phyloP scores from a whole-genome alignment of 2,113 vertebrate genomes.

The Galemys pyrenaicus region DNA sequence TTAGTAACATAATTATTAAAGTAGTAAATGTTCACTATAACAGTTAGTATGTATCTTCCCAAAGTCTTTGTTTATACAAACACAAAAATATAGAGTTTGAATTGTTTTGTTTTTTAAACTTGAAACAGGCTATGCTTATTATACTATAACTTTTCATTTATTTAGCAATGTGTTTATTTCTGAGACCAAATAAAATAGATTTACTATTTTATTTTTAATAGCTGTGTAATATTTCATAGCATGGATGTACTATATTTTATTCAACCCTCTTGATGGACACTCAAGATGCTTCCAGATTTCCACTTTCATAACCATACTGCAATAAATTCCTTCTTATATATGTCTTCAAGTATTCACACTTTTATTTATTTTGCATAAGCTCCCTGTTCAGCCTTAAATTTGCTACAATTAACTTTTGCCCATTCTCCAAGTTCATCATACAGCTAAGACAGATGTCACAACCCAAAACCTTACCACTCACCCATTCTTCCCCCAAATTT shows the following conservation, averaged over 20 bases:
- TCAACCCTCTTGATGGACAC: slow-evolving; percentile 26
- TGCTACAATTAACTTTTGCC: slow-evolving; percentile 38
- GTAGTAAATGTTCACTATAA: background rate
- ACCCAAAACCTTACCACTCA: background rate
- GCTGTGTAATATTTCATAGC: slow-evolving; percentile 62
- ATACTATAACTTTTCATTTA: background rate
- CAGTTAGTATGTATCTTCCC: background rate
- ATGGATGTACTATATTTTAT: slow-evolving; percentile 64
- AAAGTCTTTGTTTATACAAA: slow-evolving; percentile 1
- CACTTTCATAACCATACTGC: slow-evolving; percentile 48
- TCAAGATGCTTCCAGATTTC: slow-evolving; percentile 58
- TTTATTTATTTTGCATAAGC: slow-evolving; percentile 61
- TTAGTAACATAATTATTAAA: background rate
- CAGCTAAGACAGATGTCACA: slow-evolving; percentile 31
- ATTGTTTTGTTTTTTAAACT: background rate
- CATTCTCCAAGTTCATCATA: background rate
- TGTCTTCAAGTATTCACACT: slow-evolving; percentile 52
- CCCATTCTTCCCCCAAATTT: background rate
- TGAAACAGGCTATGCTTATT: background rate
- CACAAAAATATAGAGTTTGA: background rate
- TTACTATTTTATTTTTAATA: slow-evolving; percentile 60
- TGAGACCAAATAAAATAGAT: background rate
- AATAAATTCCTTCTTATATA: slow-evolving; percentile 51
- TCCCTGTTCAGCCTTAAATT: slow-evolving; percentile 65
- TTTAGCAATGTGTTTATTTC: background rate